Evolutionary conservation across 2,113 vertebrate species (phyloP), one percentile per base, ranked within the genome.

Genomic region (Etheostoma spectabile): DNA sequence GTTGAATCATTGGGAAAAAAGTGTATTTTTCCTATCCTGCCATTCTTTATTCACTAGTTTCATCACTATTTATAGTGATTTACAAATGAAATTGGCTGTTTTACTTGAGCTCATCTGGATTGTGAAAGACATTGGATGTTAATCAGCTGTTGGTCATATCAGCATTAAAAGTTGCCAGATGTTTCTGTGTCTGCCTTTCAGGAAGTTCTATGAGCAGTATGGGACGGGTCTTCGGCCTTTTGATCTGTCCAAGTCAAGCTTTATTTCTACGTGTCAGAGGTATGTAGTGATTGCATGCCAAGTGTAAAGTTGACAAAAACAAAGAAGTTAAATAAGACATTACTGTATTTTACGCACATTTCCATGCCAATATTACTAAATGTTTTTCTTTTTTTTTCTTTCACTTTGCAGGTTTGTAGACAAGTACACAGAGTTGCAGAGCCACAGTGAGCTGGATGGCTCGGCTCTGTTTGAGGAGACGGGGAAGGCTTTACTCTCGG

Each of bases 181-280:
- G 27, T 69, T n/a, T 79, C 16, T 61, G 0, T 60, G 2, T 77
- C 27, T 86, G 57, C 7, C 11, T 87, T 92, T 71, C 76, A 99
- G 98, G 93, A 97, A 92, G 71, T 99, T 98, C 86, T 99, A 96
- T 83, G 85, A 81, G 62, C 21, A 85, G 8, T 99, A 97, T 74
- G 96, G 95, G 74, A 91, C 42, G 0, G 96, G 96, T 49, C 92
- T 93, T 0, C 95, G 88, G 71, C 62, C 93, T 12, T 94, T 98
- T 0, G 93, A 98, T 22, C 92, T 99, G n/a, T 83, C 86, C 2
- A 96, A 92, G 46, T 45, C 89, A 2, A 95, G 95, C 82, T 97
- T 95, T 91, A 94, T 96, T 49, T 99, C 97, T 3, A 84, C 89
- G 0, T 97, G 96, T 89, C 96, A 99, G 80, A 96, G 95, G 98